Conservation (phyloP, 2,888 invertebrate genomes). For the Clusia tigrina region DNA sequence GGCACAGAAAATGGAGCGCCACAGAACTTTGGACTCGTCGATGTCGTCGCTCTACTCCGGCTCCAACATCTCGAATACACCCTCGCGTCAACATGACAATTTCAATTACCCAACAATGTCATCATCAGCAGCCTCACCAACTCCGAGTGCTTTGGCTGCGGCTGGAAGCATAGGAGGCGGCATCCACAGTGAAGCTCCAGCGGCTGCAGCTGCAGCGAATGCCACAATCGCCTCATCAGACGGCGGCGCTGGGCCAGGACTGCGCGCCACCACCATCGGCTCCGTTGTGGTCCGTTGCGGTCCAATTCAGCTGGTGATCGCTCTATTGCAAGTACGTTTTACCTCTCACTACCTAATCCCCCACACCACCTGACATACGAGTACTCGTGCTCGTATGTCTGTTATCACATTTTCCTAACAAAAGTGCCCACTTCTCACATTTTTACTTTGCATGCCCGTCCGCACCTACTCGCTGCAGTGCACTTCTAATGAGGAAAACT, state of each 20-base stretch:
- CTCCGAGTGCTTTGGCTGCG: slow-evolving; percentile 44
- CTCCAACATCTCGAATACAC: slow-evolving; percentile 48
- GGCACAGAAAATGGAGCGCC: slow-evolving; percentile 47
- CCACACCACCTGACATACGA: neutral
- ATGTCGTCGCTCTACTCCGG: slow-evolving; percentile 62
- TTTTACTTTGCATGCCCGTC: no score
- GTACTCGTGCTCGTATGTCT: neutral
- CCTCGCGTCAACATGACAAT: slow-evolving; percentile 45
- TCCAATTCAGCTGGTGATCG: slow-evolving; percentile 84
- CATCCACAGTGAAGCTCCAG: slow-evolving; percentile 15
- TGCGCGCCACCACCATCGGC: slow-evolving; percentile 82
- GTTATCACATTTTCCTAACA: slow-evolving; percentile 2
- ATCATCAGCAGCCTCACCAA: slow-evolving; percentile 54
- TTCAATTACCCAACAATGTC: slow-evolving; percentile 58
- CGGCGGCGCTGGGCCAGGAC: slow-evolving; percentile 35
- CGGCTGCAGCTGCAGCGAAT: slow-evolving; percentile 25
- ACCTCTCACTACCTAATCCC: neutral
- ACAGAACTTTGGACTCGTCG: slow-evolving; percentile 60
- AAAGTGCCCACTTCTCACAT: neutral
- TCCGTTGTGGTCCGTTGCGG: slow-evolving; percentile 91
- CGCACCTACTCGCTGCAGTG: neutral
- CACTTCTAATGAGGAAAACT: slow-evolving; percentile 14
- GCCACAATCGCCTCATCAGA: slow-evolving; percentile 23
- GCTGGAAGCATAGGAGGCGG: slow-evolving; percentile 12
- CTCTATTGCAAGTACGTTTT: slow-evolving; percentile 79